phyloP scores from a whole-genome alignment of 2,113 vertebrate species.

The Catharus bicknelli region DNA sequence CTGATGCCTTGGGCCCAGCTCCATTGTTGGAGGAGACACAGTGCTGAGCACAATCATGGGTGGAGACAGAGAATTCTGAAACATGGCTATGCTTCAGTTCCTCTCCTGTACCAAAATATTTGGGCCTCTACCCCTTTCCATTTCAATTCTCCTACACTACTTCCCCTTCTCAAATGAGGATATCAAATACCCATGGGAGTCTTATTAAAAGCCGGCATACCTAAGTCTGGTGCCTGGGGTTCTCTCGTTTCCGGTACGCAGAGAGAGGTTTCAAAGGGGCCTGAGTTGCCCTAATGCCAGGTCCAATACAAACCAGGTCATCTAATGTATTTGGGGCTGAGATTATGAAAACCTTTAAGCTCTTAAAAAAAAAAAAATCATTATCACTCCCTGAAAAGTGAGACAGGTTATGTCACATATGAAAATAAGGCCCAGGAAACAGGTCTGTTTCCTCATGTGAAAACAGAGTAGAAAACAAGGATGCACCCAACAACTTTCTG shows the following conservation, averaged over 20 bases:
- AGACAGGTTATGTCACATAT: background rate
- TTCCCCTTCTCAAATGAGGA: background rate
- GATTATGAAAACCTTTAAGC: background rate
- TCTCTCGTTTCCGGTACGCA: background rate
- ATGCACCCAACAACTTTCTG: background rate
- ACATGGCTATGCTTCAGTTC: background rate
- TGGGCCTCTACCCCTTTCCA: background rate
- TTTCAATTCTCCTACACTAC: background rate
- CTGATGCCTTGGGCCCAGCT: rapidly evolving
- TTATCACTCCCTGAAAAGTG: background rate
- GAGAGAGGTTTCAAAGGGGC: background rate
- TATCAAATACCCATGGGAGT: background rate
- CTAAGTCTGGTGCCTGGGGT: background rate
- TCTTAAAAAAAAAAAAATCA: background rate
- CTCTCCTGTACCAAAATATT: background rate
- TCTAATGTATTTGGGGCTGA: background rate
- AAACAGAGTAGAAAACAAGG: background rate
- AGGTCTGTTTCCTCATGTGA: background rate
- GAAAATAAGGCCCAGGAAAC: background rate
- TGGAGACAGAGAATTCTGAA: background rate
- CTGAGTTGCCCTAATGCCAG: background rate
- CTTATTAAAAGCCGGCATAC: background rate
- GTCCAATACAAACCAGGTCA: background rate
- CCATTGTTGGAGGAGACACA: background rate
- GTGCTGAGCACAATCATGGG: background rate